These are phyloP conservation scores for Australoheros scitulus DNA, from an alignment of 2,113 vertebrate genomes.

Conservation along the genomic window DNA sequence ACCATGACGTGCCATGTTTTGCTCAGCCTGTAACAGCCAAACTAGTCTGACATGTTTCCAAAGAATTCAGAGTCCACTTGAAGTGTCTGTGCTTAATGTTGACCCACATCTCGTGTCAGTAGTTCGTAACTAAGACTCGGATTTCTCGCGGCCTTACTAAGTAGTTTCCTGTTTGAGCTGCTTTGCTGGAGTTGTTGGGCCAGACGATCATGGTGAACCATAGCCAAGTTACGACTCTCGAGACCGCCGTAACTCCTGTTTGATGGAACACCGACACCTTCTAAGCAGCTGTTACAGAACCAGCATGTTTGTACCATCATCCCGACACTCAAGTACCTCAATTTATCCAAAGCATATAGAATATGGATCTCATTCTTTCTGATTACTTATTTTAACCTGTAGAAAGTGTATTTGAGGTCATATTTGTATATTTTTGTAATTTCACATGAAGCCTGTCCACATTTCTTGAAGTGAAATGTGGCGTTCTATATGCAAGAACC, in stretches of 20 bases:
- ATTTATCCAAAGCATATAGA: conserved; percentile 67
- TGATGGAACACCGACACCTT: background rate
- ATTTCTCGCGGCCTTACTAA: conserved; percentile 7
- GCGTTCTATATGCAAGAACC: conserved; percentile 69
- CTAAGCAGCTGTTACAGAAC: background rate
- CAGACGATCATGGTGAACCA: conserved; percentile 7
- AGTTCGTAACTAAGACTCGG: background rate
- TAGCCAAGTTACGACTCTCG: background rate
- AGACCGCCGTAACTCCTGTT: background rate
- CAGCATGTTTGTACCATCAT: conserved; percentile 23
- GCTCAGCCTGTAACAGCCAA: background rate
- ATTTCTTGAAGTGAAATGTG: conserved; percentile 63
- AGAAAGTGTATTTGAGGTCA: conserved; percentile 38
- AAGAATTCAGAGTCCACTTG: conserved; percentile 7
- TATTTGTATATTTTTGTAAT: conserved; percentile 63
- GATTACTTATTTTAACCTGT: background rate
- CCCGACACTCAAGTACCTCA: conserved; percentile 44
- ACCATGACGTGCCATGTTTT: conserved; percentile 1
- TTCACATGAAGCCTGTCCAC: conserved; percentile 49
- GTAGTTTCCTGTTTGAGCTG: too few species aligned
- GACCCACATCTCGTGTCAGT: background rate
- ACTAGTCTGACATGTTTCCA: conserved; percentile 23
- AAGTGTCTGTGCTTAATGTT: background rate
- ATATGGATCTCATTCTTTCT: conserved; percentile 22
- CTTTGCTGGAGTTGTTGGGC: background rate